Percentiles rank a stretch among this genome's conserved stretches.
These are phyloP conservation scores for Anthopleura sola DNA, from an alignment of 64 coral and sea anemone genomes.

Conservation along the genomic window DNA sequence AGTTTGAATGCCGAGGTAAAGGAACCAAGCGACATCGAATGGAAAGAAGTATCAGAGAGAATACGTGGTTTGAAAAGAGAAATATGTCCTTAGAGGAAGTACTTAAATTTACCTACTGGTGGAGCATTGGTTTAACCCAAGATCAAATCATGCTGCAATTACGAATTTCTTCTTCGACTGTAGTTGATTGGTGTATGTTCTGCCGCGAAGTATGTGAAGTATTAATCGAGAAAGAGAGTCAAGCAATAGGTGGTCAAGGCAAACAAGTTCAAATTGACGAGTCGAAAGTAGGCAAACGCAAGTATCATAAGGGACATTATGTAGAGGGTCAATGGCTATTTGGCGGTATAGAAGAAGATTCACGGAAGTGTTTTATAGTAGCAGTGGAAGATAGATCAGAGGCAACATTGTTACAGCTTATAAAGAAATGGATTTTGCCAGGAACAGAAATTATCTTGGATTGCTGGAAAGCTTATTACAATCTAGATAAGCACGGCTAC, in stretches of 20 bases:
- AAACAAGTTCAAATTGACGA: conserved; percentile 17
- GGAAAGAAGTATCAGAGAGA: conserved; percentile 14
- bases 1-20: conserved; percentile 26
- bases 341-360: conserved; percentile 31
- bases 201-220: neutral
- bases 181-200: conserved; percentile 10
- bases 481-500: conserved; percentile 12
- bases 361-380: conserved; percentile 24
- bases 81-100: conserved; percentile 24
- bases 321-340: conserved; percentile 41
- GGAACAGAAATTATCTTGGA: conserved; percentile 6
- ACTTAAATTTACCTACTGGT: conserved; percentile 26
- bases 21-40: conserved; percentile 13
- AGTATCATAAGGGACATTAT: conserved; percentile 12
- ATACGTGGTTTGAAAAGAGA: conserved; percentile 26
- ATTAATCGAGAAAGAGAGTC: neutral
- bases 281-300: conserved; percentile 16
- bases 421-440: conserved; percentile 18
- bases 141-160: neutral
- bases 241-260: neutral
- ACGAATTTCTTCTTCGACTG: neutral
- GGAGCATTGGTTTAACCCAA: neutral
- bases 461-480: conserved; percentile 25
- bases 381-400: conserved; percentile 18
- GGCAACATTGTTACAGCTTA: conserved; percentile 13